Evolutionary conservation across 2,797 vertebrate species (phyloP), one percentile per base, ranked within the genome.

Genomic region (Coregonus sp.): DNA sequence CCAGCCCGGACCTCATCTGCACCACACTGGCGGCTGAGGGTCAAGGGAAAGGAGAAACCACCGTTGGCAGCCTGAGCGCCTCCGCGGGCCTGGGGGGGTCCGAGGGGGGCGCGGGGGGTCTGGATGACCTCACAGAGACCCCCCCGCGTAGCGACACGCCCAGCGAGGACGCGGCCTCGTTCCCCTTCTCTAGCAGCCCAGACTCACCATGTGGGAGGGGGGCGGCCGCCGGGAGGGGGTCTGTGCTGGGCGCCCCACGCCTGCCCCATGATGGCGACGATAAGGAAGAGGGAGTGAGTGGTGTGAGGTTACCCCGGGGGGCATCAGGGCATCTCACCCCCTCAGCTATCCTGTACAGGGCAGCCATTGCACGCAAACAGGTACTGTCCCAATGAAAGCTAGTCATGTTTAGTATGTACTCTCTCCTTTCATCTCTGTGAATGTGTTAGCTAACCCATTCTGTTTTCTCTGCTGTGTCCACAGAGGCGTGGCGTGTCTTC

Each of bases 351-450:
- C 91, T 98, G 54, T 98, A 98, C 91, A 91, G 96, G 85, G 96
- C 96, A 71, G 96, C 96, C 29, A 96, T 97, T 85, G 95, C 96
- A 74, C 92, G 96, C 47, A 97, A 95, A 86, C 97, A 98, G 96
- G 97, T 98, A 85, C 9, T 6, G 76, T 14, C 18, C 7, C 51
- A 16, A 7, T 25, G 5, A 3, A 61, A 4, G 61, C 1, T 31
- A 65, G 4, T 70, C 3, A n/a, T 12, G 56, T 73, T 52, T 20
- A 20, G 3, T 29, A 16, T 56, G 25, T 31, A 14, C 15, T 12
- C n/a, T 25, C n/a, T 31, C 31, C 18, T 74, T n/a, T 40, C 69
- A 16, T 67, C 29, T 73, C 59, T 54, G 51, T 71, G 20, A 56
- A 54, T 40, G 4, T 56, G 47, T 35, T 18, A 1, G 16, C 35